phyloP scores from a whole-genome alignment of 2,113 vertebrate genomes.

The Phrynosoma platyrhinos region DNA sequence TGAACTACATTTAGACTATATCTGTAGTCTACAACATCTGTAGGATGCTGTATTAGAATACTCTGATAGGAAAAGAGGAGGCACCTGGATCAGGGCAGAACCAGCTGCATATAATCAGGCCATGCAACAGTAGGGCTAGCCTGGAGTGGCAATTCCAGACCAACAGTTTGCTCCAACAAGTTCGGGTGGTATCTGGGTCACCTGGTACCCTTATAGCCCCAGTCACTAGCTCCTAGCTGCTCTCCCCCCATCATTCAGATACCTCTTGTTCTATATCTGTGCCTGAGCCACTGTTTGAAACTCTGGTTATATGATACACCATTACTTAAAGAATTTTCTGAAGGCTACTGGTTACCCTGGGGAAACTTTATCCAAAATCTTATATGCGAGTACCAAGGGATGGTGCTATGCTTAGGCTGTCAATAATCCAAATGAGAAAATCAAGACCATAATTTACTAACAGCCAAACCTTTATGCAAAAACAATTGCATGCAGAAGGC shows the following conservation, averaged over 20 bases:
- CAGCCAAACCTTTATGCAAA: not conserved
- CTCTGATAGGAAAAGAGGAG: not conserved
- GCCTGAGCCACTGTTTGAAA: not conserved
- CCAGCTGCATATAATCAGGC: not conserved
- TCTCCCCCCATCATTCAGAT: not conserved
- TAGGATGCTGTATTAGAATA: not conserved
- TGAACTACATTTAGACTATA: too few relatives aligned
- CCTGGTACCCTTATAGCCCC: not conserved
- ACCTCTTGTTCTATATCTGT: not conserved
- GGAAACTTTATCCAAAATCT: not conserved
- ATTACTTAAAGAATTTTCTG: not conserved
- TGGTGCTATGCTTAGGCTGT: not conserved
- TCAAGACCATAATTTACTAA: not conserved
- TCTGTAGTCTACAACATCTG: not conserved
- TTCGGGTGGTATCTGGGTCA: not conserved
- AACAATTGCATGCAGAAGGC: not conserved
- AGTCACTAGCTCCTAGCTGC: not conserved
- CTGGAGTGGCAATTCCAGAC: not conserved
- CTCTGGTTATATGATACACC: not conserved
- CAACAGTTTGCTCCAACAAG: not conserved
- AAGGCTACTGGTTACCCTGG: not conserved
- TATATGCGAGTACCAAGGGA: not conserved
- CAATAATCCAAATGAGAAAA: not conserved
- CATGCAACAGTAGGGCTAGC: not conserved
- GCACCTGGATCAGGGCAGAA: not conserved